Percentiles rank a stretch among this genome's conserved stretches.
Evolutionary conservation across 2,888 invertebrate genomes (phyloP).

Genomic region (Leuctra nigra): DNA sequence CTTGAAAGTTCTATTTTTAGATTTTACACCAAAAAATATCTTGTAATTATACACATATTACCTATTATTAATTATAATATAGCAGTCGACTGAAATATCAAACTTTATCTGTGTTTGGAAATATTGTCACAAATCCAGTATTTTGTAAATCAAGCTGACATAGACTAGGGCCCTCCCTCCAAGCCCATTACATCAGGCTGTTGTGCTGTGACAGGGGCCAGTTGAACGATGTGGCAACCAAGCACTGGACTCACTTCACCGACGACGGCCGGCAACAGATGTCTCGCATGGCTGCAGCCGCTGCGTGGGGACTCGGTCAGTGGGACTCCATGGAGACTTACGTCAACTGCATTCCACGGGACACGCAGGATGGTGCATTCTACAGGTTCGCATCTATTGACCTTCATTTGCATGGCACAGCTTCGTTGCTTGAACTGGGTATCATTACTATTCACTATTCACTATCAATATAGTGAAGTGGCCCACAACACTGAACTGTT

Average conservation of each 20-base stretch:
- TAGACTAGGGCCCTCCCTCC: no score
- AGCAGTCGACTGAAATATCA: no score
- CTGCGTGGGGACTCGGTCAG: conserved; percentile 92
- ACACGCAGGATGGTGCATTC: conserved; percentile 93
- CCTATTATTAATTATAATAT: no score
- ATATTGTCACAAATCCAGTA: neutral
- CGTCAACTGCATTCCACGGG: conserved; percentile 81
- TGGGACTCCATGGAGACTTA: conserved; percentile 94
- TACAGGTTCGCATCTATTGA: conserved; percentile 52
- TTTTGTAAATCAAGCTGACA: neutral
- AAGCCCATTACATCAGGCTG: no score
- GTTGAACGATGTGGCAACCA: conserved; percentile 71
- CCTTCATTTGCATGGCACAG: no score
- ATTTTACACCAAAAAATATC: no score
- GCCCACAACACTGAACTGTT: neutral
- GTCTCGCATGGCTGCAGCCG: conserved; percentile 86
- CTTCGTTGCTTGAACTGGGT: no score
- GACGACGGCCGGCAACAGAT: conserved; percentile 58
- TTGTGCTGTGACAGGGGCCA: conserved; percentile 41
- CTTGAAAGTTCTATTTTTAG: no score
- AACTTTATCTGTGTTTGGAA: no score
- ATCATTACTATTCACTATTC: no score
- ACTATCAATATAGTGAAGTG: no score
- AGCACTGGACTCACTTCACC: conserved; percentile 65
- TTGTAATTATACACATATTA: no score